phyloP scores from a whole-genome alignment of 2,113 vertebrate species.

The Oryzias curvinotus region DNA sequence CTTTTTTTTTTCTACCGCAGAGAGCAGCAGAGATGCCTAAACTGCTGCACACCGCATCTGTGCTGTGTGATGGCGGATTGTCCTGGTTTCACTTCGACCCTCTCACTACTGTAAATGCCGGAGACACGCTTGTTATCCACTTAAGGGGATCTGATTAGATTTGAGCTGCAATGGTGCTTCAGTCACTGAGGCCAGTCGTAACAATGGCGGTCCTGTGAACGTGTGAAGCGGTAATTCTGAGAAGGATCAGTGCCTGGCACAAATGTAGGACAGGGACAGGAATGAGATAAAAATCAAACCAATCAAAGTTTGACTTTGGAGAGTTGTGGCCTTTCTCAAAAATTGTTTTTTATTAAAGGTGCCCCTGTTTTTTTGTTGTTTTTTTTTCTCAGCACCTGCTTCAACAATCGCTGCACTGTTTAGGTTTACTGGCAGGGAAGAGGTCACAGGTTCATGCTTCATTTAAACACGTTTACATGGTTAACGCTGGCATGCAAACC shows the following conservation, averaged over 20 bases:
- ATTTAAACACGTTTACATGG: conserved; percentile 35
- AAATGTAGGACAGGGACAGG: conserved; percentile 27
- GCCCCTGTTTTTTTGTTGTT: too few relatives aligned
- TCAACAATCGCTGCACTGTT: conserved; percentile 42
- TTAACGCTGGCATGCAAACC: conserved; percentile 29
- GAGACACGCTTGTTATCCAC: conserved; percentile 75
- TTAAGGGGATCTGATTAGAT: conserved; percentile 73
- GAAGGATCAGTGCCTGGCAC: conserved; percentile 49
- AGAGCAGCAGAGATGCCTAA: conserved; percentile 49
- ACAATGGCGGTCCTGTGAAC: conserved; percentile 69
- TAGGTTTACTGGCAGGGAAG: conserved; percentile 19
- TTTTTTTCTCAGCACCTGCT: conserved; percentile 54
- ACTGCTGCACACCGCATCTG: conserved; percentile 48
- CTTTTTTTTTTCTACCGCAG: conserved; percentile 43
- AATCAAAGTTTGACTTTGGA: conserved; percentile 39
- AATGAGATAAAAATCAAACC: conserved; percentile 53
- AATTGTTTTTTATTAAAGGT: too few relatives aligned
- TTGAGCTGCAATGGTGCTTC: conserved; percentile 67
- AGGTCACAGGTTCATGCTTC: conserved; percentile 53
- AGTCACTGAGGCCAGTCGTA: conserved; percentile 53
- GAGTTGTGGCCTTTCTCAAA: conserved; percentile 35
- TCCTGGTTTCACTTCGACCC: conserved; percentile 64
- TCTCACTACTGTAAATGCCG: conserved; percentile 75
- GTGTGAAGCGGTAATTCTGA: conserved; percentile 58
- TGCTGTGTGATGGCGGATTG: conserved; percentile 62